Evolutionary conservation across 2,113 vertebrate genomes (phyloP).

Genomic region (Chiloscyllium plagiosum): DNA sequence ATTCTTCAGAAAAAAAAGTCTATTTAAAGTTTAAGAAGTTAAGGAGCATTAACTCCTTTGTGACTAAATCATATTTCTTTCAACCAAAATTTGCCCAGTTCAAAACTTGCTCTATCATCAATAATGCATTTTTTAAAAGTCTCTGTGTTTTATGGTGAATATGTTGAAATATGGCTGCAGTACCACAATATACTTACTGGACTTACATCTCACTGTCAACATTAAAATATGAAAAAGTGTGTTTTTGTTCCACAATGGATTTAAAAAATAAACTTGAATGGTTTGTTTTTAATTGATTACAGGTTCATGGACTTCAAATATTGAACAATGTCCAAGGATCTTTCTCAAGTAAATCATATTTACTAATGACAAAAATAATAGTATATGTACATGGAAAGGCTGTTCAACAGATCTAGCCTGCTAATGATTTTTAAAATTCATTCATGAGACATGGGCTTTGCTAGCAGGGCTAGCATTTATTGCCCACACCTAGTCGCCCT

Average conservation of each 20-base stretch:
- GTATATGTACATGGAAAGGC: background rate
- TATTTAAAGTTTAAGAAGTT: background rate
- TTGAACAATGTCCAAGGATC: background rate
- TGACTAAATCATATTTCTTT: background rate
- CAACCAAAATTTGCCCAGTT: background rate
- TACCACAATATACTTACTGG: background rate
- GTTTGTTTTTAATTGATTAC: background rate
- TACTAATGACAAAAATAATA: background rate
- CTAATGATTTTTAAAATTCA: background rate
- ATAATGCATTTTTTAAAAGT: background rate
- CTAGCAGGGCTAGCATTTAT: too few species aligned
- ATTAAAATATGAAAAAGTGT: background rate
- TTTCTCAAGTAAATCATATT: background rate
- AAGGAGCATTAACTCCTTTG: constrained; percentile 2
- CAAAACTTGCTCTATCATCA: background rate
- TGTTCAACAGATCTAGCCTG: background rate
- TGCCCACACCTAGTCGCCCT: too few species aligned
- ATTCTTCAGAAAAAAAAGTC: background rate
- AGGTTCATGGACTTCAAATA: background rate
- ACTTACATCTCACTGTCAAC: background rate
- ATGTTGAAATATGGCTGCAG: background rate
- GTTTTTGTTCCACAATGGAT: background rate
- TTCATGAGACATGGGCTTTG: too few species aligned
- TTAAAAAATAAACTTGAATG: background rate
- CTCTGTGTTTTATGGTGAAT: background rate